Evolutionary conservation across 1,140 invertebrate genomes (phyloP).

Genomic region (Drosophila orena): DNA sequence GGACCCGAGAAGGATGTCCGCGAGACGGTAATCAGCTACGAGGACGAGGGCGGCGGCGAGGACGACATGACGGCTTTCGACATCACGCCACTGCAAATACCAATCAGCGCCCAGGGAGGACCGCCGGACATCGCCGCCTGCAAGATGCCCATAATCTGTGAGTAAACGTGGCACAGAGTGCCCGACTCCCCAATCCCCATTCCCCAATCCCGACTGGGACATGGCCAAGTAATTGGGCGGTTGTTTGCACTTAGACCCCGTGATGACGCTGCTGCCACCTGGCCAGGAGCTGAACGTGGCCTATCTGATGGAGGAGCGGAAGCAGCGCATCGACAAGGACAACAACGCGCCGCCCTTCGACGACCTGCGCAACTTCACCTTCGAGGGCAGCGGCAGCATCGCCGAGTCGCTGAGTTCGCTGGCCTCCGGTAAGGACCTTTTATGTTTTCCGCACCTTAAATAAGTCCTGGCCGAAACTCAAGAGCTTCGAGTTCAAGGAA

Average conservation of each 20-base stretch:
- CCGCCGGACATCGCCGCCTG: constrained; percentile 91
- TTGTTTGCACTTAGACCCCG: constrained; percentile 85
- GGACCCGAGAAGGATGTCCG: constrained; percentile 99
- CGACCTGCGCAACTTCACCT: constrained; percentile 98
- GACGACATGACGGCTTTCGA: constrained; percentile 99
- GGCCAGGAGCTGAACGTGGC: constrained; percentile 95
- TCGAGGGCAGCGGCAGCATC: constrained; percentile 98
- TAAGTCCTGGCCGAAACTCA: neutral
- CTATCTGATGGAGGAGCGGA: constrained; percentile 97
- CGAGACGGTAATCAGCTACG: constrained; percentile 99
- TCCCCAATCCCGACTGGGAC: neutral
- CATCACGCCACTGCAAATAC: constrained; percentile 97
- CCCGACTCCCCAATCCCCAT: too few species aligned
- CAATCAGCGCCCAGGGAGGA: constrained; percentile 90
- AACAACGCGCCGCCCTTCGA: constrained; percentile 98
- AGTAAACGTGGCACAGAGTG: constrained; percentile 84
- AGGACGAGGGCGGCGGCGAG: constrained; percentile 98
- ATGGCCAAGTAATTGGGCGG: constrained; percentile 25
- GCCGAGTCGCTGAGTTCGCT: constrained; percentile 98
- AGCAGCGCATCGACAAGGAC: constrained; percentile 97
- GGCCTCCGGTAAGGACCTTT: constrained; percentile 90
- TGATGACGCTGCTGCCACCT: constrained; percentile 85
- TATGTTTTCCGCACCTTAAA: too few species aligned
- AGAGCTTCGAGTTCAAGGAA: too few species aligned
- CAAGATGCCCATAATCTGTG: constrained; percentile 91